Percentiles rank a stretch among this genome's conserved stretches.
Conservation (phyloP, 1,140 invertebrate genomes). For the Drosophila bifasciata region DNA sequence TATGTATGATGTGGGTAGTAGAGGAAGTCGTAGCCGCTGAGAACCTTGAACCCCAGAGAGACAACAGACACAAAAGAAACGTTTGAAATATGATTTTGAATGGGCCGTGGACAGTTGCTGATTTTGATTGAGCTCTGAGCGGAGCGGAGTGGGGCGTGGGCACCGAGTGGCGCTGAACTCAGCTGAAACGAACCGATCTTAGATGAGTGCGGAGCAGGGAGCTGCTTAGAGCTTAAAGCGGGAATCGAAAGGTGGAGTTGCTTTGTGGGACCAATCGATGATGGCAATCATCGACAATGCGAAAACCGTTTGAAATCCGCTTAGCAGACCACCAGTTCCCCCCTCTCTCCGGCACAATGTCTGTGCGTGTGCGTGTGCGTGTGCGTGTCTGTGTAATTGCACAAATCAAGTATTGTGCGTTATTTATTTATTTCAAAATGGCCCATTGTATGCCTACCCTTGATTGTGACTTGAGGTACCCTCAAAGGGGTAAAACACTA, state of each 20-base stretch:
- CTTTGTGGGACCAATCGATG: conserved; percentile 38
- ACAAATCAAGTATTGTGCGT: conserved; percentile 20
- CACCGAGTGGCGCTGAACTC: too few relatives aligned
- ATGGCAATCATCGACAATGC: conserved; percentile 27
- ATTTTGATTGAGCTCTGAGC: conserved; percentile 54
- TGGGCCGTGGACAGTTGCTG: conserved; percentile 67
- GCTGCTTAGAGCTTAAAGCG: too few relatives aligned
- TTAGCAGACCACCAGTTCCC: conserved; percentile 37
- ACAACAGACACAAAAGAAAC: conserved; percentile 32
- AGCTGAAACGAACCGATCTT: too few relatives aligned
- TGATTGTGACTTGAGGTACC: too few relatives aligned
- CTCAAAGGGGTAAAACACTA: too few relatives aligned
- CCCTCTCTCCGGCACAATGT: not conserved
- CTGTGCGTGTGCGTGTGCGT: too few relatives aligned
- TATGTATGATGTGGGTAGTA: conserved; percentile 48
- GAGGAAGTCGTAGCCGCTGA: conserved; percentile 67
- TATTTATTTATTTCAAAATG: not conserved
- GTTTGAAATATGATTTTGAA: conserved; percentile 70
- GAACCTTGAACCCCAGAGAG: conserved; percentile 68
- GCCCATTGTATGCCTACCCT: not conserved
- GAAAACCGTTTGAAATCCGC: conserved; percentile 57
- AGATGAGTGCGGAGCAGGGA: not conserved
- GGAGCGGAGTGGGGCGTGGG: too few relatives aligned
- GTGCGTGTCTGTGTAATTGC: conserved; percentile 19
- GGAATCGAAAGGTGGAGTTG: too few relatives aligned